Conservation (phyloP, 2,113 vertebrate species). For the Leptosomus discolor region DNA sequence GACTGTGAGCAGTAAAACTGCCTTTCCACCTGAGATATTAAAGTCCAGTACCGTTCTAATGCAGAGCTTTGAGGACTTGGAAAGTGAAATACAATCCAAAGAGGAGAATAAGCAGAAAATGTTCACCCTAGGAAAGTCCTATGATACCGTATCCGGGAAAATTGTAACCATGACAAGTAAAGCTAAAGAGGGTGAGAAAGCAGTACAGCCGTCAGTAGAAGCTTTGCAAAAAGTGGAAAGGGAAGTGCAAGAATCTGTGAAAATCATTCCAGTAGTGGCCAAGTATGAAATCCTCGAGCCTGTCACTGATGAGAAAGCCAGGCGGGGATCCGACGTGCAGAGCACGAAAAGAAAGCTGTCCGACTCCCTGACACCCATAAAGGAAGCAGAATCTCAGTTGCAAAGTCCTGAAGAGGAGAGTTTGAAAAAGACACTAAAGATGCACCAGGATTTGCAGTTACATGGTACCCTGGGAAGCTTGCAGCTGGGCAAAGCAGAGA, state of each 20-base stretch:
- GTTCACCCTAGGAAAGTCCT: conserved; percentile 84
- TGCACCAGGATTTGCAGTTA: conserved; percentile 18
- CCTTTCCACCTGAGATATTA: conserved; percentile 73
- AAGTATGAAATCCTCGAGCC: conserved; percentile 83
- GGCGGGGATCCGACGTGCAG: conserved; percentile 71
- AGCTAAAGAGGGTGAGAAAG: conserved; percentile 68
- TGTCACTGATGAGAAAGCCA: conserved; percentile 68
- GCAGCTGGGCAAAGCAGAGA: conserved; percentile 21
- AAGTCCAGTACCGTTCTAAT: conserved; percentile 70
- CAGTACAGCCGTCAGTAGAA: conserved; percentile 42
- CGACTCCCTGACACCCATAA: conserved; percentile 76
- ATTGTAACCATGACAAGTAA: conserved; percentile 82
- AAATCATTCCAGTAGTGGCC: conserved; percentile 65
- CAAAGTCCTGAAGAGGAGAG: conserved; percentile 73
- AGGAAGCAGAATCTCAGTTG: conserved; percentile 77
- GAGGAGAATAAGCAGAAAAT: conserved; percentile 82
- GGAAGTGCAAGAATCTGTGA: conserved; percentile 57
- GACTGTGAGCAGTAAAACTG: conserved; percentile 78
- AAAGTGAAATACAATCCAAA: conserved; percentile 74
- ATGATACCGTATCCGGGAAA: conserved; percentile 82
- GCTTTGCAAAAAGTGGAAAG: conserved; percentile 51
- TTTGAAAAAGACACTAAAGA: conserved; percentile 33
- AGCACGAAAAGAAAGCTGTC: conserved; percentile 68
- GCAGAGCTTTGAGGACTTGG: conserved; percentile 83
- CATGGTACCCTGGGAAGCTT: not conserved